A percentile compares a stretch with the other conserved stretches of the same genome.
Evolutionary conservation across 2,888 invertebrate genomes (phyloP).

Genomic region (Nomada ruficornis): DNA sequence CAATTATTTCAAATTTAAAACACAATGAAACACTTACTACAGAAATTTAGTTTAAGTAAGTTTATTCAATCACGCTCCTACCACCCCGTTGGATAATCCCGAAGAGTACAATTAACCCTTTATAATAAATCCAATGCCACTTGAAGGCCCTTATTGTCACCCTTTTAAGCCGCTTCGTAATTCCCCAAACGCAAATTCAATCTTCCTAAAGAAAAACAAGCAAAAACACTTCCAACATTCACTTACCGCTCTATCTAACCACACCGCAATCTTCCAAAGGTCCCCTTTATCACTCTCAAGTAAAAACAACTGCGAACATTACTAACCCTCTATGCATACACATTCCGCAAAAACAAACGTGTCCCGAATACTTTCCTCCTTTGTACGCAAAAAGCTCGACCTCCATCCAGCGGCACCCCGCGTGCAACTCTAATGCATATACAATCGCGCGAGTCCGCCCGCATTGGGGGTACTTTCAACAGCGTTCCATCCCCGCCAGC

Average conservation of each 20-base stretch:
- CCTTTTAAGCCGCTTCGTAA: not conserved
- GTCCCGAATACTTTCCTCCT: not conserved
- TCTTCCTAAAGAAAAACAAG: not conserved
- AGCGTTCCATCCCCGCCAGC: slow-evolving; percentile 21
- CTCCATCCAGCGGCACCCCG: slow-evolving; percentile 10
- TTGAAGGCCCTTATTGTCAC: too few relatives aligned
- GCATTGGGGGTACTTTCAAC: slow-evolving; percentile 34
- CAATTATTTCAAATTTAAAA: too few relatives aligned
- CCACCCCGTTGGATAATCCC: too few relatives aligned
- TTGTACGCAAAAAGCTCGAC: not conserved
- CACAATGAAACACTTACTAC: too few relatives aligned
- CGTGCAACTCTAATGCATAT: slow-evolving; percentile 39
- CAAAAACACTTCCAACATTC: not conserved
- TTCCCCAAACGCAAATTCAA: not conserved
- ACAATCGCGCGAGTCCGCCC: slow-evolving; percentile 46
- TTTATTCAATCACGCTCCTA: too few relatives aligned
- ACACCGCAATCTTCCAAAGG: not conserved
- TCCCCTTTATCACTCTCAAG: not conserved
- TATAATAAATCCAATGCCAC: too few relatives aligned
- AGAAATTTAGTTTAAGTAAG: too few relatives aligned
- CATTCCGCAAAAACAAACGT: not conserved
- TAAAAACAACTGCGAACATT: not conserved
- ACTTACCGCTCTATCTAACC: not conserved
- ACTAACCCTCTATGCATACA: not conserved
- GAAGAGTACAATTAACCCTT: too few relatives aligned